Percentiles rank a stretch among this genome's conserved stretches.
phyloP scores from a whole-genome alignment of 2,113 vertebrate genomes.

The Piaya cayana region DNA sequence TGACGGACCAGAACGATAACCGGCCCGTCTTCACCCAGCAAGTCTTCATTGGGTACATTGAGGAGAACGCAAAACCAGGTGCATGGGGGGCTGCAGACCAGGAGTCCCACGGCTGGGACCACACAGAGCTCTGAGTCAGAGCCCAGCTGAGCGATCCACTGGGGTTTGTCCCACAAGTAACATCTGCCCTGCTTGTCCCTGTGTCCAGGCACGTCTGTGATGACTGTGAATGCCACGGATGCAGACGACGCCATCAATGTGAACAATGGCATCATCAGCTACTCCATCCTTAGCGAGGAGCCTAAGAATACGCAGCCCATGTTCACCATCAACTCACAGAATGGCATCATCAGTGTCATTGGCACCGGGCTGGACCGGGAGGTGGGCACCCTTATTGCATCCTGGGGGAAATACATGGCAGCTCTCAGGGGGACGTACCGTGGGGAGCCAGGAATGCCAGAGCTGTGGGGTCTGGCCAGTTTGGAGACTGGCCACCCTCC shows the following conservation, averaged over 20 bases:
- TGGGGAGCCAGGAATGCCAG: fast-evolving
- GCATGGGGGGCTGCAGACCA: fast-evolving
- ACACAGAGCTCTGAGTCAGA: fast-evolving
- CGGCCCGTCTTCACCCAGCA: slow-evolving; percentile 63
- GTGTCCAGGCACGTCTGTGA: slow-evolving; percentile 76
- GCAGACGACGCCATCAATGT: slow-evolving; percentile 58
- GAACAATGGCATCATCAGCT: slow-evolving; percentile 79
- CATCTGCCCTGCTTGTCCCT: not conserved
- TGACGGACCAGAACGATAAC: slow-evolving; percentile 81
- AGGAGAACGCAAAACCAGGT: slow-evolving; percentile 76
- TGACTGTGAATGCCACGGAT: slow-evolving; percentile 82
- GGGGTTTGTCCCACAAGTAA: not conserved
- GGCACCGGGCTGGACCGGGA: slow-evolving; percentile 82
- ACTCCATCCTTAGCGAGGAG: slow-evolving; percentile 78
- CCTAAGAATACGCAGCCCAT: slow-evolving; percentile 41
- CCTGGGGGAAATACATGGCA: fast-evolving
- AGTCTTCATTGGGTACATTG: slow-evolving; percentile 69
- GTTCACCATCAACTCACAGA: slow-evolving; percentile 80
- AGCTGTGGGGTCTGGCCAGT: fast-evolving
- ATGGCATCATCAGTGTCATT: slow-evolving; percentile 80
- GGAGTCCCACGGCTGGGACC: fast-evolving
- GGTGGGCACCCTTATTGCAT: slow-evolving; percentile 30
- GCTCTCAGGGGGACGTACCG: not conserved
- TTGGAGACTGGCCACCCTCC: fast-evolving
- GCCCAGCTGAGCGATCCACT: fast-evolving